Conservation (phyloP, 1,140 invertebrate genomes). For the Magallana gigas region DNA sequence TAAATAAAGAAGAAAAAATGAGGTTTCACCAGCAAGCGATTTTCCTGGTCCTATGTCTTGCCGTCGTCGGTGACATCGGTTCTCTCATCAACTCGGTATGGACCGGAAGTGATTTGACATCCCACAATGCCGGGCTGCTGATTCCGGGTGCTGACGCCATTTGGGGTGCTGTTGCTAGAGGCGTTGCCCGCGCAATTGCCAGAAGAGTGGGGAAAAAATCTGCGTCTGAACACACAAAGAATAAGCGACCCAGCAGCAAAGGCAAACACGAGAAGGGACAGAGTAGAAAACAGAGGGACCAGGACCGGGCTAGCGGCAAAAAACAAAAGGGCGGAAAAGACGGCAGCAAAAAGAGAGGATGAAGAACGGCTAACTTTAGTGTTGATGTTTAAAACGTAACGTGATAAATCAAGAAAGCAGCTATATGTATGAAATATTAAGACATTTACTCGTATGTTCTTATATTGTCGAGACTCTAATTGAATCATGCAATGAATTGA, state of each 20-base stretch:
- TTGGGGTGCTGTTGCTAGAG: background rate
- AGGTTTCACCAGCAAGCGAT: background rate
- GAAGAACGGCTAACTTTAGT: background rate
- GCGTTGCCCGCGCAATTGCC: background rate
- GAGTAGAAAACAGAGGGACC: background rate
- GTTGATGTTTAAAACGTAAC: background rate
- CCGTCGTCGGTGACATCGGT: background rate
- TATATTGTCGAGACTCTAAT: too few species aligned
- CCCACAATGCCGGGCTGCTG: background rate
- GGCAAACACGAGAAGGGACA: slow-evolving; percentile 26
- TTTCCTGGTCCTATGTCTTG: background rate
- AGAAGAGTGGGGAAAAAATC: background rate
- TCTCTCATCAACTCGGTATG: slow-evolving; percentile 9
- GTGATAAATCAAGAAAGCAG: too few species aligned
- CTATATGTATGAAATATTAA: too few species aligned
- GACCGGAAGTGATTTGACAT: background rate
- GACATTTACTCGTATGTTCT: too few species aligned
- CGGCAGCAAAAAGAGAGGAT: slow-evolving; percentile 7
- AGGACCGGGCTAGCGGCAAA: background rate
- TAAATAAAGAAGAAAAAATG: background rate
- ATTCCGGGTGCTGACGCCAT: background rate
- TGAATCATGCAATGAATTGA: too few species aligned
- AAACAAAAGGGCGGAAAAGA: slow-evolving; percentile 30
- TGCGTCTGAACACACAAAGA: slow-evolving; percentile 18
- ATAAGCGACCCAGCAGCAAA: slow-evolving; percentile 15